phyloP scores from a whole-genome alignment of 1,140 invertebrate genomes.

The Ladona fulva region DNA sequence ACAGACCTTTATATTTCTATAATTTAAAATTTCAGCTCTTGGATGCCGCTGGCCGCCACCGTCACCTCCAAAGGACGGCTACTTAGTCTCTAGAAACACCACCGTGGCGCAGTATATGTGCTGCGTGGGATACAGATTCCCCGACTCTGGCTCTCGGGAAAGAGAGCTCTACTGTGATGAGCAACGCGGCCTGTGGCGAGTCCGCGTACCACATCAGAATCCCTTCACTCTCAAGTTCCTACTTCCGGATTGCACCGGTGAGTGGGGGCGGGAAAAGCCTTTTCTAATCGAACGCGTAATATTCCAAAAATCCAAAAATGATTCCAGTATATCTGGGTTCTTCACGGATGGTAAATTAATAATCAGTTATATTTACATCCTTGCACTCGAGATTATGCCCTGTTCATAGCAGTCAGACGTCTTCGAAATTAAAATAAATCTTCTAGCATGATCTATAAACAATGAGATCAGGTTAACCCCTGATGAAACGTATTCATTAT shows the following conservation, averaged over 20 bases:
- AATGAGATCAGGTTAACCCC: too few species aligned
- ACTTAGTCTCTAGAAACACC: slow-evolving; percentile 44
- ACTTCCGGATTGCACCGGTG: slow-evolving; percentile 49
- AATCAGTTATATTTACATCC: too few species aligned
- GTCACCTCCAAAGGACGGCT: slow-evolving; percentile 45
- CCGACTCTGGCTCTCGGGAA: slow-evolving; percentile 41
- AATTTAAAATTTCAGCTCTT: slow-evolving; percentile 35
- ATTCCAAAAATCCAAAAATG: too few species aligned
- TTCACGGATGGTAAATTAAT: too few species aligned
- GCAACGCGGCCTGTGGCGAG: slow-evolving; percentile 31
- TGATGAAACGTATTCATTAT: too few species aligned
- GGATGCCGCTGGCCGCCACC: slow-evolving; percentile 43
- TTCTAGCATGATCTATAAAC: too few species aligned
- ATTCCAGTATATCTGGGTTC: too few species aligned
- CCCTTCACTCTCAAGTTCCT: slow-evolving; percentile 41
- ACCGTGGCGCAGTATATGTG: slow-evolving; percentile 50
- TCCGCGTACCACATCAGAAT: background rate
- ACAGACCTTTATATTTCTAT: too few species aligned
- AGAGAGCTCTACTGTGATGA: slow-evolving; percentile 43
- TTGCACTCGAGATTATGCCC: too few species aligned
- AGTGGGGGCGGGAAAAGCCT: slow-evolving; percentile 29
- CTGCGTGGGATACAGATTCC: slow-evolving; percentile 46
- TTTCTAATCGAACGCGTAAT: too few species aligned
- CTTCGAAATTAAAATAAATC: too few species aligned
- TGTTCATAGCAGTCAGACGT: too few species aligned